Base-by-base conservation (phyloP, 2,797 vertebrate species). In the Choloepus didactylus region DNA sequence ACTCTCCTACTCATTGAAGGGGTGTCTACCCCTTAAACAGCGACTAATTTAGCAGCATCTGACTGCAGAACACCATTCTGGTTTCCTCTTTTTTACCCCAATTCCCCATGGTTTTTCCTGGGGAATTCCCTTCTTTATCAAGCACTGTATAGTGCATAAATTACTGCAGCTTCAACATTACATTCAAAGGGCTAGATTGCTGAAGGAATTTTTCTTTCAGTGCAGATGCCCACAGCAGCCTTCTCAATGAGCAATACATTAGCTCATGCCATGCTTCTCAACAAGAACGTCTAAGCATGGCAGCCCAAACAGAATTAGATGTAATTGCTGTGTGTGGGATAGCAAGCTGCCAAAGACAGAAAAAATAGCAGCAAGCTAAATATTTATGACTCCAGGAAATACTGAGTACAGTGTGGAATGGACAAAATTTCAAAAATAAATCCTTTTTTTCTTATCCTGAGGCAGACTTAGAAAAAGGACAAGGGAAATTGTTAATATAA, bases 201-300 rank as follows among this genome's bases (percentile, higher is more conserved):
- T 96, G 79, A 2, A 80, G 51, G 21, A 67, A 86, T 69, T 87
- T 80, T 93, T 87, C 94, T 25, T 95, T 93, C 31, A 89, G 25
- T 95, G 56, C 8, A 95, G 62, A 70, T 95, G 67, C n/a, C 82
- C 31, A 80, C 6, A 96, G 16, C 31, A 41, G 69, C 60, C 75
- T 76, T 94, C 73, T 49, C 23, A 79, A 38, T 64, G 59, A 96
- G 89, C 16, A 91, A 66, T 96, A 70, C 23, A 59, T 76, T 95
- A 97, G 93, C 86, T 83, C 31, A 90, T 9, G 31, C 60, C 60
- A 95, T 85, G 84, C 62, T 96, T 97, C 70, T 95, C 51, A 96
- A 93, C 46, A 16, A 96, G 90, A 95, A 73, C 19, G 59, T 92
- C 69, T 62, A 94, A 90, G 18, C 70, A 95, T 70, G 6, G 91